These are phyloP conservation scores for Halcyon leucocephala DNA, from an alignment of 2,797 vertebrate genomes.

Conservation along the genomic window DNA sequence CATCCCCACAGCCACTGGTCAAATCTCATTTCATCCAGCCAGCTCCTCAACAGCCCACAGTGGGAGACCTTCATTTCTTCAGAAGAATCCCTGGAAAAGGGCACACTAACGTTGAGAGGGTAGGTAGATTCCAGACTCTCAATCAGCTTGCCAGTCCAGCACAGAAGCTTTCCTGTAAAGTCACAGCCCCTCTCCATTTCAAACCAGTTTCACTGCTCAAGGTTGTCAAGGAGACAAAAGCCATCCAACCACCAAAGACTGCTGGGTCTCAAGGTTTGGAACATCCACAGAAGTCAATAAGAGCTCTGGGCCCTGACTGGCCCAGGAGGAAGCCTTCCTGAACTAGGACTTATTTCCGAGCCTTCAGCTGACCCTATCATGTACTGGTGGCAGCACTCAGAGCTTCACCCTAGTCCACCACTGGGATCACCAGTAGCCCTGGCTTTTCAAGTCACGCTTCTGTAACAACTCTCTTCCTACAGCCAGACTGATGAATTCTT, in stretches of 20 bases:
- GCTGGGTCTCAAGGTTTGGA: background rate
- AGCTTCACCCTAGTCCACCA: background rate
- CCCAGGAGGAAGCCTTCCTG: background rate
- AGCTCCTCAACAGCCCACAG: background rate
- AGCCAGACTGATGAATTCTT: background rate
- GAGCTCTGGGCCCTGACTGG: background rate
- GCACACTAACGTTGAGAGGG: accelerated
- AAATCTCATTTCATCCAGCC: background rate
- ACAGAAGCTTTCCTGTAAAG: background rate
- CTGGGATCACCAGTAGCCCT: accelerated
- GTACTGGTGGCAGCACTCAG: background rate
- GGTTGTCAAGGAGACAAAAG: background rate
- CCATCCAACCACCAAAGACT: background rate
- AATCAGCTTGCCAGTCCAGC: background rate
- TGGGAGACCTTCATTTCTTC: background rate
- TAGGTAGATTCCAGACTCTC: background rate
- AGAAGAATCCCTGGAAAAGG: background rate
- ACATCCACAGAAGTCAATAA: background rate
- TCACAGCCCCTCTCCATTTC: background rate
- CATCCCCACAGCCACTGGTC: background rate
- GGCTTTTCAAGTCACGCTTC: background rate
- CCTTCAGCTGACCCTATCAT: background rate
- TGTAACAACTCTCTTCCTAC: background rate
- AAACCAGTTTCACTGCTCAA: background rate
- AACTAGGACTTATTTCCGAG: background rate